These are phyloP conservation scores for Manis javanica DNA, from an alignment of 2,797 vertebrate species.

Conservation along the genomic window DNA sequence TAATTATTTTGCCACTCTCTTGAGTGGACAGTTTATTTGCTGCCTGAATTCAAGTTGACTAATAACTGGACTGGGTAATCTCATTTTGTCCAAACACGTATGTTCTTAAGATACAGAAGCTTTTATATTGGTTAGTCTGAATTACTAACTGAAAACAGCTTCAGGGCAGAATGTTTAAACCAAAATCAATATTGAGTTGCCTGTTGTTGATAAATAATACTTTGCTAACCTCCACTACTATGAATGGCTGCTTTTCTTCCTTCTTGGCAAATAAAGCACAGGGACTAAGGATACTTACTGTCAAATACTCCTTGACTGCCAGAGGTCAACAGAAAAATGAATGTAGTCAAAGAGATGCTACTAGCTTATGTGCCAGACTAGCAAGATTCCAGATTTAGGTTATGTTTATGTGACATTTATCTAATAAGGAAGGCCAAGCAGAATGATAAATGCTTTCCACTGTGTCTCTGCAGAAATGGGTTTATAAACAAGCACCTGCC, in stretches of 20 bases:
- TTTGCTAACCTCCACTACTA: slow-evolving; percentile 54
- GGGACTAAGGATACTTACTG: slow-evolving; percentile 43
- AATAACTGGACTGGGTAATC: background rate
- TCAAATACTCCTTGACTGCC: slow-evolving; percentile 52
- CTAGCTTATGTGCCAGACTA: slow-evolving; percentile 76
- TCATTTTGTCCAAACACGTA: slow-evolving; percentile 15
- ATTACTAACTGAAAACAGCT: slow-evolving; percentile 41
- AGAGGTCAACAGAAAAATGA: slow-evolving; percentile 77
- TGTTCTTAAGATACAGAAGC: background rate
- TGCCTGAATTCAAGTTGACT: background rate
- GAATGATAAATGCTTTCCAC: slow-evolving; percentile 89
- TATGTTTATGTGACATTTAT: slow-evolving; percentile 86
- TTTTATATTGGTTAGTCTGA: background rate
- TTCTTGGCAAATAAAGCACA: slow-evolving; percentile 57
- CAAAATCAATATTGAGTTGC: slow-evolving; percentile 53
- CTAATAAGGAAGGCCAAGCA: slow-evolving; percentile 87
- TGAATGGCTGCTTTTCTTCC: slow-evolving; percentile 49
- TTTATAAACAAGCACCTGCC: slow-evolving; percentile 89
- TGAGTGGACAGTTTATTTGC: background rate
- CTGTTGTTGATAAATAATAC: slow-evolving; percentile 48
- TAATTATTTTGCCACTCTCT: background rate
- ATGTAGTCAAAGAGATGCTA: slow-evolving; percentile 67
- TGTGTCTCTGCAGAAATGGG: slow-evolving; percentile 85
- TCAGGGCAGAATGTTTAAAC: slow-evolving; percentile 53
- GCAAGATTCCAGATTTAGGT: slow-evolving; percentile 77